phyloP scores from a whole-genome alignment of 2,888 invertebrate genomes.

The Eristalinus sepulchralis region DNA sequence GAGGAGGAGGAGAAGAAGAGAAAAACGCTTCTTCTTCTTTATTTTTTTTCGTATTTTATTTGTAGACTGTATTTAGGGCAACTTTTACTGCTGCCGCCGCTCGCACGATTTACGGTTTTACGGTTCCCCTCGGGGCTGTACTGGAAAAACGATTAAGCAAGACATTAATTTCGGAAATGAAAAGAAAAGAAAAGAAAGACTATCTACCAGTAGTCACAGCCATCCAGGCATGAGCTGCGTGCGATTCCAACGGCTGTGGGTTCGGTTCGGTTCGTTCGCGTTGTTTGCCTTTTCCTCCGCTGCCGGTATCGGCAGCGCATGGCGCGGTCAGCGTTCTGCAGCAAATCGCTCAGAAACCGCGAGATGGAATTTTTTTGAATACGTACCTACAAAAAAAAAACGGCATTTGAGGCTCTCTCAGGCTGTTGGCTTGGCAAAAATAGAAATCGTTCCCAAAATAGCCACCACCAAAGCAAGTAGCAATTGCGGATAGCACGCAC shows the following conservation, averaged over 20 bases:
- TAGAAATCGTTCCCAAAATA: conserved; percentile 65
- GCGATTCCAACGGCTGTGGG: conserved; percentile 33
- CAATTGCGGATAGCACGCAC: conserved; percentile 3
- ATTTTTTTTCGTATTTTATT: conserved; percentile 24
- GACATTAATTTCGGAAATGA: conserved; percentile 49
- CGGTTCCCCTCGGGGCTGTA: conserved; percentile 48
- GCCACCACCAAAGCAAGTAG: conserved; percentile 28
- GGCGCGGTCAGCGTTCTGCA: conserved; percentile 18
- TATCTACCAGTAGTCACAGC: background rate
- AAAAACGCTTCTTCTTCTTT: conserved; percentile 20
- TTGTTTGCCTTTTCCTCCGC: conserved; percentile 29
- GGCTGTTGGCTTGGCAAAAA: conserved; percentile 40
- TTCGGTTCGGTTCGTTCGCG: conserved; percentile 12
- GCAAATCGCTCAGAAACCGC: conserved; percentile 53
- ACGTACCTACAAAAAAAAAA: background rate
- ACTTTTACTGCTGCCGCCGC: conserved; percentile 53
- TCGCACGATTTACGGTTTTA: conserved; percentile 30
- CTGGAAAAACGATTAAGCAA: conserved; percentile 70
- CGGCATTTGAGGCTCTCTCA: background rate
- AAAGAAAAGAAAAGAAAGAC: background rate
- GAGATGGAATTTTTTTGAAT: conserved; percentile 44
- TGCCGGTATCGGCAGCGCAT: conserved; percentile 13
- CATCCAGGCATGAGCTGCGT: background rate
- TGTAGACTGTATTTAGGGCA: conserved; percentile 66
- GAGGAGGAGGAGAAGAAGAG: conserved; percentile 4